Evolutionary conservation across 2,888 invertebrate genomes (phyloP), one percentile per base, ranked within the genome.

Genomic region (Pristionchus arcanus): DNA sequence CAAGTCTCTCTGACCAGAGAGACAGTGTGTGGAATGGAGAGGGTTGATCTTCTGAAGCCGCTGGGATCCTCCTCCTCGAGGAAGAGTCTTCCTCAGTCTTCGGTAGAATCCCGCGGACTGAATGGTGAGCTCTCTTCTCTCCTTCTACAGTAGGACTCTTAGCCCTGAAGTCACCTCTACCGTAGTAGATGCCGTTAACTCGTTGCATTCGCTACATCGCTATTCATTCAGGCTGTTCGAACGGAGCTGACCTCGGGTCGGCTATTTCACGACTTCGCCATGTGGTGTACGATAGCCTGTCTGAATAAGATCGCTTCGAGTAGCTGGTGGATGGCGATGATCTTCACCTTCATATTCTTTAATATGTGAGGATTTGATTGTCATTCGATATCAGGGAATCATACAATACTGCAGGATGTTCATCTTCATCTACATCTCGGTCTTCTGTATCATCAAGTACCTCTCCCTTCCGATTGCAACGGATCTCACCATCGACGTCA

Each of bases 361-460:
- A 68, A 68, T 31, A 31, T 34, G 31, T 31, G 31, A 31, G 68
- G 13, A 28, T n/a, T 13, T 25, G 66, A 66, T 66, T n/a, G 11
- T 66, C 11, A n/a, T 13, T 66, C 15, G 68, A 31, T 31, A 63
- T 7, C 1, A 68, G 16, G 4, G 15, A 16, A 16, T 68, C 9
- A 68, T 25, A 25, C 66, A 16, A 63, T 15, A 2, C 2, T 68
- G 31, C 74, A 53, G 83, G 53, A 7, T 83, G 0, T 13, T 1
- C 55, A 16, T 53, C 63, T 84, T 84, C 59, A 53, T 55, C 21
- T 28, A 21, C 84, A 59, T 84, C 59, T 84, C 84, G 16, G 37
- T 59, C 4, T 13, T 53, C 21, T 55, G 19, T 5, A 34, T 84
- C 16, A 28, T 84, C 34, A 53, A 59, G 16, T 84, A 59, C 31